phyloP scores from a whole-genome alignment of 2,113 vertebrate species.

The Myocastor coypus region DNA sequence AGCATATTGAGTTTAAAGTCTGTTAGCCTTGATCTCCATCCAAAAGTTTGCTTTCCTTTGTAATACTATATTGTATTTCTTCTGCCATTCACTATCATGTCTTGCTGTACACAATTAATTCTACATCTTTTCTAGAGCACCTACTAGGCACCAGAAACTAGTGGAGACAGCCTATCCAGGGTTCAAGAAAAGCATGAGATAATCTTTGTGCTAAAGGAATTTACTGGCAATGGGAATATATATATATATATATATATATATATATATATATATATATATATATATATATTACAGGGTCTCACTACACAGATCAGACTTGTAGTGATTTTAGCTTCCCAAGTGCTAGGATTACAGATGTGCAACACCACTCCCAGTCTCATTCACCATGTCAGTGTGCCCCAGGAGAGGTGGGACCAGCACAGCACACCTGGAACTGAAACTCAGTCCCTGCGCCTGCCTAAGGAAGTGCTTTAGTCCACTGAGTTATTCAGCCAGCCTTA shows the following conservation, averaged over 20 bases:
- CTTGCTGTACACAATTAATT: not conserved
- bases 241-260: too few relatives aligned
- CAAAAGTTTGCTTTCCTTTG: conserved; percentile 4
- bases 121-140: not conserved
- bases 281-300: too few relatives aligned
- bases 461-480: too few relatives aligned
- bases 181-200: not conserved
- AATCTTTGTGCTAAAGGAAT: not conserved
- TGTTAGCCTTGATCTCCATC: not conserved
- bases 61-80: not conserved
- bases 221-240: not conserved
- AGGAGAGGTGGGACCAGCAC: too few relatives aligned
- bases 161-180: not conserved
- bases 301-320: too few relatives aligned
- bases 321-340: too few relatives aligned
- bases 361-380: too few relatives aligned
- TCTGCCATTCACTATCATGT: not conserved
- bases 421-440: too few relatives aligned
- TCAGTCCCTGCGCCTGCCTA: too few relatives aligned
- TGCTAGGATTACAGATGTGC: too few relatives aligned
- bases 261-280: too few relatives aligned
- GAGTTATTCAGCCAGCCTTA: not conserved
- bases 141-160: not conserved
- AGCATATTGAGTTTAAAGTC: not conserved
- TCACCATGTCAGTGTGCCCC: too few relatives aligned